Conservation (phyloP, 2,113 vertebrate species). For the Puntigrus tetrazona region DNA sequence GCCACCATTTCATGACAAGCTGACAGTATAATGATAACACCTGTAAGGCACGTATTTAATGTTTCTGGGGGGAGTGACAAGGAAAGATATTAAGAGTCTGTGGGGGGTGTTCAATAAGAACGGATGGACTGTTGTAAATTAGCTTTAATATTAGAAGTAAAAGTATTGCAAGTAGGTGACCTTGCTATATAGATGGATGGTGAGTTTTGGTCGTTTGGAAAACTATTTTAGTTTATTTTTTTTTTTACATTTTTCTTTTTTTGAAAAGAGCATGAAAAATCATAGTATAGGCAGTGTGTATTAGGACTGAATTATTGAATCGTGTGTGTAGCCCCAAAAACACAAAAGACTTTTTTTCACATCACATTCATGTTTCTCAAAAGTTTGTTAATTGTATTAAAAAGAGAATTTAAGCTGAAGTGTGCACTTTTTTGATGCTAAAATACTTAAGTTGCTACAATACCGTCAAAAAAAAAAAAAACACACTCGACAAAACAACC, state of each 20-base stretch:
- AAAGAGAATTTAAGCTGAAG: not conserved
- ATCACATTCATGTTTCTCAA: not conserved
- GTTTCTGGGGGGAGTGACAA: not conserved
- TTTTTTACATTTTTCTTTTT: too few relatives aligned
- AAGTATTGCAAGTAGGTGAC: not conserved
- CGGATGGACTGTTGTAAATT: conserved; percentile 26
- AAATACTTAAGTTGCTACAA: too few relatives aligned
- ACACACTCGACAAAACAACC: too few relatives aligned
- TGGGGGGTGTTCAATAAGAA: conserved; percentile 13
- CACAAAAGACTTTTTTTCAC: too few relatives aligned
- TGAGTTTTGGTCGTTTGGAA: not conserved
- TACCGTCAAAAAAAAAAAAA: too few relatives aligned
- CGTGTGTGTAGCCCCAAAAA: too few relatives aligned
- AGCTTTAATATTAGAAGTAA: conserved; percentile 5
- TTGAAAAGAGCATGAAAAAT: too few relatives aligned
- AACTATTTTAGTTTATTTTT: too few relatives aligned
- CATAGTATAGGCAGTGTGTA: too few relatives aligned
- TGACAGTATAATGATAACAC: conserved; percentile 43
- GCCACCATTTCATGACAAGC: conserved; percentile 18
- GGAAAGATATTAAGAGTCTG: conserved; percentile 17
- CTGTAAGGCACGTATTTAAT: conserved; percentile 30
- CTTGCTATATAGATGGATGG: not conserved
- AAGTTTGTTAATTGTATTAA: not conserved
- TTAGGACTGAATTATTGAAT: not conserved
- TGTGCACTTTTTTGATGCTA: not conserved